Base-by-base conservation (phyloP, 30 jellyfish, hydroid and myxozoan species). In the Euphysa ruthae region DNA sequence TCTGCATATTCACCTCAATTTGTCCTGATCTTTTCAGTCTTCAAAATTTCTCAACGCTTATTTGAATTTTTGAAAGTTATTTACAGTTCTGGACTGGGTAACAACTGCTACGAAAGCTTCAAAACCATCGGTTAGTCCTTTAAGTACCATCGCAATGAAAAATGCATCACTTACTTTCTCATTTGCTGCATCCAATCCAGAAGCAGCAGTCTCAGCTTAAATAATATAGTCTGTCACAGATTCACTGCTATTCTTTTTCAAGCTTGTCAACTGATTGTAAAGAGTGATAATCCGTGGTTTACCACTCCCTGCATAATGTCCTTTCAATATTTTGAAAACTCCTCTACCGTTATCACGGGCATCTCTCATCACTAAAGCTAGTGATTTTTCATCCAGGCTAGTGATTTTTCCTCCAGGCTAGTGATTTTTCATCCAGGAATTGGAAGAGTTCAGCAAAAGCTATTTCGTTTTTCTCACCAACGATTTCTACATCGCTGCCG, bases 381-480 rank as follows among this genome's bases (percentile, higher is more conserved):
- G 16, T 3, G 84, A 63, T 35, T 61, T 66, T 63, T 74, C 88
- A 55, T 71, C 83, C 15, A 71, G 32, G n/a, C n/a, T n/a, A n/a
- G n/a, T 8, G 0, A 73, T 35, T 73, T n/a, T n/a, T n/a, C 51
- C n/a, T n/a, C n/a, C n/a, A n/a, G n/a, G n/a, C n/a, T n/a, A 44
- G 75, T 4, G 80, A 57, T 28, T 65, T 60, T 55, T 71, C 83
- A 63, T 74, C 88, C 15, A 74, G 31, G 21, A 49, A 76, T 51
- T 76, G 66, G 32, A 76, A 49, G 16, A 76, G 84, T 35, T 60
- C 84, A 29, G 84, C 88, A 35, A 74, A 74, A 2, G 83, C 88
- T 0, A 14, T 63, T 61, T 62, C 75, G 49, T 74, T 74, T 30
- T 38, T 51, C 25, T 74, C 83, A 12, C 31, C 76, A 32, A 29